Evolutionary conservation across 2,888 invertebrate species (phyloP).

Genomic region (Autographa gamma): DNA sequence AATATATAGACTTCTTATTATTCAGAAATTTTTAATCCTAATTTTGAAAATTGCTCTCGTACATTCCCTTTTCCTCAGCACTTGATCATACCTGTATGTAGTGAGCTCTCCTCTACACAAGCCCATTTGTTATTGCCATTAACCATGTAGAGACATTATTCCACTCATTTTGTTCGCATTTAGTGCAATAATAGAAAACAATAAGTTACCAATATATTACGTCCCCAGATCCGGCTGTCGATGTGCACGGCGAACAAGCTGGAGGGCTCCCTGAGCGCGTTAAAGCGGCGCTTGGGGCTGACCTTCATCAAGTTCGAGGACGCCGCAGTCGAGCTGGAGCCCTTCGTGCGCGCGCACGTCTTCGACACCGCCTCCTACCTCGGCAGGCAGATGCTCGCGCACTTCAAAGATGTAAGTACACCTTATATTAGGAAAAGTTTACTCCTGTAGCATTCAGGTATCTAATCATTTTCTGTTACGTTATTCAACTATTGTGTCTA

Average conservation of each 20-base stretch:
- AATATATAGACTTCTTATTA: background rate
- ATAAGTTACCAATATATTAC: background rate
- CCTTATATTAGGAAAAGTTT: too few relatives aligned
- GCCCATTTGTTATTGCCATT: background rate
- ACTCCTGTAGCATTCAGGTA: too few relatives aligned
- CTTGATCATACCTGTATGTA: background rate
- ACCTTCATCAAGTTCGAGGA: slow-evolving; percentile 99
- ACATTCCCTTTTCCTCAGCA: background rate
- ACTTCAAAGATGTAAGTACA: slow-evolving; percentile 95
- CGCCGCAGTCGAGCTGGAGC: slow-evolving; percentile 97
- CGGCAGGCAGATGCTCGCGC: slow-evolving; percentile 93
- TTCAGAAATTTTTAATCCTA: background rate
- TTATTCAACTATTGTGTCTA: too few relatives aligned
- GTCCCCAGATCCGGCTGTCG: slow-evolving; percentile 93
- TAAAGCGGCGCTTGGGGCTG: slow-evolving; percentile 95
- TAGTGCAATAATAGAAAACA: background rate
- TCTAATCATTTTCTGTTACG: too few relatives aligned
- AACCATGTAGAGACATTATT: background rate
- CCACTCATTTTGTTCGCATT: background rate
- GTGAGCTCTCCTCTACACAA: background rate
- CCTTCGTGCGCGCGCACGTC: slow-evolving; percentile 95
- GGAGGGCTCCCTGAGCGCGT: slow-evolving; percentile 90
- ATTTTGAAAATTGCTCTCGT: too few relatives aligned
- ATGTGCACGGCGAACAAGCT: slow-evolving; percentile 96
- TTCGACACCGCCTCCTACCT: slow-evolving; percentile 97